Evolutionary conservation across 2,888 invertebrate species (phyloP).

Genomic region (Tupiocoris notatus): DNA sequence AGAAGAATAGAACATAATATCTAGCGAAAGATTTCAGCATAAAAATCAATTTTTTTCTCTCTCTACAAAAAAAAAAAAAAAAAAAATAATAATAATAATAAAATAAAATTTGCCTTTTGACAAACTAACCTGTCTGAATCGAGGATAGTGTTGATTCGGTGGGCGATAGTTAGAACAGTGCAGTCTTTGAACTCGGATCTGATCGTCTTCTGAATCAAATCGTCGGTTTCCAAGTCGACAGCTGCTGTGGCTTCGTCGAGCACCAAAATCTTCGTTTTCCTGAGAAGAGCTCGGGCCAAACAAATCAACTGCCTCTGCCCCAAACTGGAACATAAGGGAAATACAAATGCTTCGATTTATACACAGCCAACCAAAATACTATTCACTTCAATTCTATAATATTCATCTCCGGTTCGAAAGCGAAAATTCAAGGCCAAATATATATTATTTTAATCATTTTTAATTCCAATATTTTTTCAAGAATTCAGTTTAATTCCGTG

Average conservation of each 20-base stretch:
- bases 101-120: no score
- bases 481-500: no score
- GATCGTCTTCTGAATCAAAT: constrained; percentile 86
- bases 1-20: no score
- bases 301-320: constrained; percentile 88
- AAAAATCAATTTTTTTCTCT: not conserved
- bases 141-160: constrained; percentile 88
- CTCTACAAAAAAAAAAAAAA: not conserved
- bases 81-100: no score
- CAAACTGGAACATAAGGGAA: constrained; percentile 67
- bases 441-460: no score
- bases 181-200: constrained; percentile 79
- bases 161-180: constrained; percentile 89
- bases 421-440: no score
- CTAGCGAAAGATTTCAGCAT: no score
- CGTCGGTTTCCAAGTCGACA: constrained; percentile 87
- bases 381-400: no score
- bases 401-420: no score
- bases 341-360: not conserved
- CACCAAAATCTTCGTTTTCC: constrained; percentile 81
- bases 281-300: constrained; percentile 76
- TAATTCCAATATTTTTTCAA: no score
- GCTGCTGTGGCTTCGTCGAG: constrained; percentile 89
- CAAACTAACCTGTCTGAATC: constrained; percentile 71
- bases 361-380: not conserved